Conservation (phyloP, 2,113 vertebrate species). For the Oreochromis niloticus region DNA sequence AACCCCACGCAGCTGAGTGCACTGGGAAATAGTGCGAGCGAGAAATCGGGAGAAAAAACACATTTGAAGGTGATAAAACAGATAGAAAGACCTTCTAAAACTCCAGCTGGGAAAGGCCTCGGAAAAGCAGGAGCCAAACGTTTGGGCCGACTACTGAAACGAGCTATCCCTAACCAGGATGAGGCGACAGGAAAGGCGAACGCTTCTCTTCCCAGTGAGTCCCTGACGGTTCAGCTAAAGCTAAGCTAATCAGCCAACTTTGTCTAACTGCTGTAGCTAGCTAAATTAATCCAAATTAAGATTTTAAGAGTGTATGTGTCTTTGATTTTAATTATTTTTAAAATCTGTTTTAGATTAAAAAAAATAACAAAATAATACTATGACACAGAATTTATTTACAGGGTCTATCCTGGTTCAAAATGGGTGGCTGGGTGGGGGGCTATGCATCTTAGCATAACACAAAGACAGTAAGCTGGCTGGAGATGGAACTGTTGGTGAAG, state of each 20-base stretch:
- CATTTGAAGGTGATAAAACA: background rate
- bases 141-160: constrained; percentile 14
- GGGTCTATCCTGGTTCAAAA: background rate
- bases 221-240: background rate
- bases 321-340: background rate
- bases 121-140: constrained; percentile 30
- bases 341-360: background rate
- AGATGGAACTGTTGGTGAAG: background rate
- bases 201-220: constrained; percentile 5
- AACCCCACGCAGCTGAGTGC: background rate
- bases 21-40: background rate
- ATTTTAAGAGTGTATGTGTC: background rate
- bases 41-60: background rate
- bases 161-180: background rate
- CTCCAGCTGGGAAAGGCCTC: background rate
- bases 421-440: too few relatives aligned
- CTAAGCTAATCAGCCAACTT: background rate
- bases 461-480: too few relatives aligned
- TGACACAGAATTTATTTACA: background rate
- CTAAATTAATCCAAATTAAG: background rate
- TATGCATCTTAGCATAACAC: background rate
- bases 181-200: background rate
- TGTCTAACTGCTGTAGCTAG: background rate
- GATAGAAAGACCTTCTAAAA: background rate
- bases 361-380: background rate